phyloP scores from a whole-genome alignment of 2,113 vertebrate genomes.

The Pelobates fuscus region DNA sequence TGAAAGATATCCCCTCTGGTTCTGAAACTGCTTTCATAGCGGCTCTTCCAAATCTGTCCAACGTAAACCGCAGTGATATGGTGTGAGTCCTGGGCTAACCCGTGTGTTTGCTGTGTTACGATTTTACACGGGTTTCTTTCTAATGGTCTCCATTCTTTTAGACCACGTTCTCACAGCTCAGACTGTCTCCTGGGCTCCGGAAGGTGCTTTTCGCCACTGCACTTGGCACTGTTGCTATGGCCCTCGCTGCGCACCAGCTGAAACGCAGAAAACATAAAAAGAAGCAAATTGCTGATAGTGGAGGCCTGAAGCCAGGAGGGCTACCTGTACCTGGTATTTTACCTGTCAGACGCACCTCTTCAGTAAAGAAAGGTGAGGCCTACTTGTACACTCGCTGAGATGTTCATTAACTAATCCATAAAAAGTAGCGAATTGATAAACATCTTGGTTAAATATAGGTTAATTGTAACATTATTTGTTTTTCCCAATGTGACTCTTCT shows the following conservation, averaged over 20 bases:
- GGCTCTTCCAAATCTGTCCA: no score
- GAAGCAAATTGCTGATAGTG: conserved; percentile 75
- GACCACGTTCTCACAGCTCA: conserved; percentile 93
- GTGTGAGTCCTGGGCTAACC: no score
- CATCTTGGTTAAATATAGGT: no score
- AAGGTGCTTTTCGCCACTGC: conserved; percentile 96
- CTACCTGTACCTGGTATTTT: conserved; percentile 78
- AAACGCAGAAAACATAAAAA: conserved; percentile 87
- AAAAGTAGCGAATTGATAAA: no score
- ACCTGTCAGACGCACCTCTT: conserved; percentile 76
- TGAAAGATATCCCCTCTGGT: no score
- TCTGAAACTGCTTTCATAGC: no score
- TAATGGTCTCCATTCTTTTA: conserved; percentile 52
- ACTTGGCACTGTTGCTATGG: conserved; percentile 89
- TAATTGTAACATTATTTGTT: no score
- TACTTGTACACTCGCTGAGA: neutral
- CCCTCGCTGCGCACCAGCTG: conserved; percentile 91
- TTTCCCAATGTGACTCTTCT: no score
- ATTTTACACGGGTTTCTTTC: no score
- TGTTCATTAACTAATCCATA: no score
- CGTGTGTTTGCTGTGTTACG: no score
- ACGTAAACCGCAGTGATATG: no score
- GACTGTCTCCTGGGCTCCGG: conserved; percentile 85
- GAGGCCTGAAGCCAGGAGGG: conserved; percentile 71
- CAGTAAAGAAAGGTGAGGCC: conserved; percentile 84